Percentiles rank a stretch among this genome's conserved stretches.
phyloP scores from a whole-genome alignment of 2,797 vertebrate species.

The Xyrichtys novacula region DNA sequence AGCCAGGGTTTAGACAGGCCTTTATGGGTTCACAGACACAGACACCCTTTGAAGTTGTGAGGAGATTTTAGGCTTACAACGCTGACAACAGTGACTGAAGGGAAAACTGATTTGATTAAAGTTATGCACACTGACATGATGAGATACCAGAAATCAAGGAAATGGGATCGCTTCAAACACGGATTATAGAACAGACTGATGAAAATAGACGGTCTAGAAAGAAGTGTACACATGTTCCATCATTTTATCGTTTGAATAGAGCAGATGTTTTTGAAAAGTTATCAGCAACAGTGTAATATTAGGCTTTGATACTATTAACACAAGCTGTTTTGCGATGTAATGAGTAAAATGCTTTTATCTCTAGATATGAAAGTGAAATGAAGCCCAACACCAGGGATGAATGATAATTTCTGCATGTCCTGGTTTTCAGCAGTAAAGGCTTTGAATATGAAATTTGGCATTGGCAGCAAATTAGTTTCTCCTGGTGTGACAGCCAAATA shows the following conservation, averaged over 20 bases:
- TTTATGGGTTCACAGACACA: constrained; percentile 72
- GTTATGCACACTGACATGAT: constrained; percentile 56
- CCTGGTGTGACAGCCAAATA: neutral
- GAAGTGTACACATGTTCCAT: constrained; percentile 24
- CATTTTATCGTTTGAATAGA: constrained; percentile 23
- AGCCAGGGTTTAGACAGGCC: constrained; percentile 70
- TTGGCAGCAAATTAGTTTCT: neutral
- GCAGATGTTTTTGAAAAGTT: neutral
- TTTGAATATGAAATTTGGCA: neutral
- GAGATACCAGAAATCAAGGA: constrained; percentile 55
- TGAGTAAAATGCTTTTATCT: neutral
- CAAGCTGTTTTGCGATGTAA: constrained; percentile 15
- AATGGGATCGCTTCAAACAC: constrained; percentile 25
- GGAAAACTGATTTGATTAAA: constrained; percentile 63
- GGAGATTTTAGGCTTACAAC: constrained; percentile 72
- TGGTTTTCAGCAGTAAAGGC: neutral
- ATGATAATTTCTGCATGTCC: neutral
- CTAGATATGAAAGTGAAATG: constrained; percentile 6
- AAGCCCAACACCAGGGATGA: neutral
- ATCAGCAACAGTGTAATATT: neutral
- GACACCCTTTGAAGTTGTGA: constrained; percentile 74
- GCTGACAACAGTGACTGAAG: constrained; percentile 59
- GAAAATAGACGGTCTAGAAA: constrained; percentile 21
- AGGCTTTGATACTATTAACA: constrained; percentile 21
- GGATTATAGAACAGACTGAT: constrained; percentile 16